These are phyloP conservation scores for Drosophila arizonae DNA, from an alignment of 1,140 invertebrate genomes.

Conservation along the genomic window DNA sequence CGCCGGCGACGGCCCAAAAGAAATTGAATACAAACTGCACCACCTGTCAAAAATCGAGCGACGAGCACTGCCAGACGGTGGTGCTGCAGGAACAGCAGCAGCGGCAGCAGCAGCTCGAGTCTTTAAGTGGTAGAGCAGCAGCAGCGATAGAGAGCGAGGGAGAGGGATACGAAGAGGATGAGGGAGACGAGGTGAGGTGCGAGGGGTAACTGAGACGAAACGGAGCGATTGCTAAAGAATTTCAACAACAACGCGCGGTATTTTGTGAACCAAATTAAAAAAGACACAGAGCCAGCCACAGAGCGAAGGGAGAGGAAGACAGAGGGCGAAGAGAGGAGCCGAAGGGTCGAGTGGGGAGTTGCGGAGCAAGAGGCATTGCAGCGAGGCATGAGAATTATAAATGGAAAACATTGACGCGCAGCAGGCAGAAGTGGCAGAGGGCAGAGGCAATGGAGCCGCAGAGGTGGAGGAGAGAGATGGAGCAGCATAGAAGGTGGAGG, in stretches of 20 bases:
- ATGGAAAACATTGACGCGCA: constrained; percentile 69
- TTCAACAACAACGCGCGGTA: constrained; percentile 78
- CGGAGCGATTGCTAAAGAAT: constrained; percentile 72
- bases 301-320: constrained; percentile 2
- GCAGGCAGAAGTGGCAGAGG: neutral
- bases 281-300: constrained; percentile 57
- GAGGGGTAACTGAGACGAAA: constrained; percentile 27
- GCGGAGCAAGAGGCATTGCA: constrained; percentile 55
- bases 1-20: constrained; percentile 60
- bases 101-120: constrained; percentile 34
- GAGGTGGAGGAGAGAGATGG: constrained; percentile 12
- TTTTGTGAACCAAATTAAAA: constrained; percentile 82
- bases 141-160: constrained; percentile 12
- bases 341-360: neutral
- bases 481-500: constrained; percentile 13
- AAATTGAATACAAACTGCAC: constrained; percentile 81
- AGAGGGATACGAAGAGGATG: neutral
- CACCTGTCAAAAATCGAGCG: constrained; percentile 81
- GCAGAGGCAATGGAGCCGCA: neutral
- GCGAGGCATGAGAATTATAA: constrained; percentile 78
- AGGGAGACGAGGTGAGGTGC: neutral
- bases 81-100: constrained; percentile 34
- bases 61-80: constrained; percentile 48
- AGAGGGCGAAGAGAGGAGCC: neutral
- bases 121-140: constrained; percentile 27